These are phyloP conservation scores for Synergus laeviventris DNA, from an alignment of 2,888 invertebrate species.

Conservation along the genomic window DNA sequence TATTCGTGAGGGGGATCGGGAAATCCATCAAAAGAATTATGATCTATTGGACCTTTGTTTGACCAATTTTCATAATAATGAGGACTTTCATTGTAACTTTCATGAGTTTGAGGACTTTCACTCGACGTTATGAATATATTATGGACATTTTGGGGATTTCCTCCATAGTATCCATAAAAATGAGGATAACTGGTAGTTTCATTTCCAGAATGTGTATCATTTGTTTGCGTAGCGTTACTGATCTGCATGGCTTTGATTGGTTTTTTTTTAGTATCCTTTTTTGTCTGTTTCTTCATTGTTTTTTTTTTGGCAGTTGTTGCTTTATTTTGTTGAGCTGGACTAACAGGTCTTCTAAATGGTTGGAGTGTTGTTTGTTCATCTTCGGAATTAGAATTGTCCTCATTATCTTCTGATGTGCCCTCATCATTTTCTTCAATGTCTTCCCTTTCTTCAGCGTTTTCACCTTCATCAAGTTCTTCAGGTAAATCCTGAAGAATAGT, in stretches of 20 bases:
- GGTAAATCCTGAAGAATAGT: neutral
- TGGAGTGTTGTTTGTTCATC: neutral
- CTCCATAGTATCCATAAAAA: slow-evolving; percentile 65
- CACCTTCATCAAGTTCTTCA: slow-evolving; percentile 41
- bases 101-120: neutral
- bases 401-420: neutral
- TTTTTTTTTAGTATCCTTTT: neutral
- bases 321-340: slow-evolving; percentile 16
- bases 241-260: slow-evolving; percentile 37
- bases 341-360: neutral
- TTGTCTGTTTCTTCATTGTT: slow-evolving; percentile 32
- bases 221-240: slow-evolving; percentile 41
- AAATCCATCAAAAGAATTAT: neutral
- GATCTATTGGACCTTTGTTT: neutral
- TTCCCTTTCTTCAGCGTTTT: slow-evolving; percentile 40
- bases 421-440: slow-evolving; percentile 5
- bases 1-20: neutral
- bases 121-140: slow-evolving; percentile 62
- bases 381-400: neutral
- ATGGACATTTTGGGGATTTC: slow-evolving; percentile 64
- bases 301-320: slow-evolving; percentile 38
- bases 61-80: slow-evolving; percentile 7
- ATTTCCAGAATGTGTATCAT: slow-evolving; percentile 34
- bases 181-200: slow-evolving; percentile 45
- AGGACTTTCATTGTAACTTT: neutral